phyloP scores from a whole-genome alignment of 2,797 vertebrate species.

The Dallia pectoralis region DNA sequence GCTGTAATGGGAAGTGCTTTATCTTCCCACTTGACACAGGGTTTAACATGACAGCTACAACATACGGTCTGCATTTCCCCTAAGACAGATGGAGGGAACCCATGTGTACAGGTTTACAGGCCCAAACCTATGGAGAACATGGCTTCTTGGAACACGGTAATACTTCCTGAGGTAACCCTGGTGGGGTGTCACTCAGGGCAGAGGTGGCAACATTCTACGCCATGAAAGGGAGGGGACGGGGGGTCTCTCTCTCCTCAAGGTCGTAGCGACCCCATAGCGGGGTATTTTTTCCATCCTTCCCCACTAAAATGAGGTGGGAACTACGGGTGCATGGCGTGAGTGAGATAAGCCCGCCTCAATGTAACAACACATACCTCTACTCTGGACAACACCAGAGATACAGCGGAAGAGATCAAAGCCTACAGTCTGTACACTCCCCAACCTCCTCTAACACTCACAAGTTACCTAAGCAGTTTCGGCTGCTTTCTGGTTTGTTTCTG shows the following conservation, averaged over 20 bases:
- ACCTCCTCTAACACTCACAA: conserved; percentile 35
- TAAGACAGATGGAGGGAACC: conserved; percentile 27
- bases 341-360: conserved; percentile 58
- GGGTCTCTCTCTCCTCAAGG: conserved; percentile 71
- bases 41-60: conserved; percentile 25
- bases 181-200: conserved; percentile 36
- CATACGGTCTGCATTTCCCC: conserved; percentile 37
- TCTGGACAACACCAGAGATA: conserved; percentile 48
- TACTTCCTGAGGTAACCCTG: conserved; percentile 58
- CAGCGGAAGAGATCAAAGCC: conserved; percentile 29
- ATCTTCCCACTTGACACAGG: conserved; percentile 6
- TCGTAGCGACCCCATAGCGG: conserved; percentile 76
- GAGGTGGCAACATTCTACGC: conserved; percentile 59
- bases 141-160: conserved; percentile 45
- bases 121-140: conserved; percentile 20
- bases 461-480: conserved; percentile 31
- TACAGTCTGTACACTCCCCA: conserved; percentile 17
- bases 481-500: not conserved
- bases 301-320: conserved; percentile 37
- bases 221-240: conserved; percentile 51
- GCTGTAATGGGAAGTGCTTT: conserved; percentile 17
- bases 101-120: not conserved
- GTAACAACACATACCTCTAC: conserved; percentile 65
- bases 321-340: conserved; percentile 61
- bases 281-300: conserved; percentile 65